Base-by-base conservation (phyloP, 2,113 vertebrate species). In the Myanophis thanlyinensis region DNA sequence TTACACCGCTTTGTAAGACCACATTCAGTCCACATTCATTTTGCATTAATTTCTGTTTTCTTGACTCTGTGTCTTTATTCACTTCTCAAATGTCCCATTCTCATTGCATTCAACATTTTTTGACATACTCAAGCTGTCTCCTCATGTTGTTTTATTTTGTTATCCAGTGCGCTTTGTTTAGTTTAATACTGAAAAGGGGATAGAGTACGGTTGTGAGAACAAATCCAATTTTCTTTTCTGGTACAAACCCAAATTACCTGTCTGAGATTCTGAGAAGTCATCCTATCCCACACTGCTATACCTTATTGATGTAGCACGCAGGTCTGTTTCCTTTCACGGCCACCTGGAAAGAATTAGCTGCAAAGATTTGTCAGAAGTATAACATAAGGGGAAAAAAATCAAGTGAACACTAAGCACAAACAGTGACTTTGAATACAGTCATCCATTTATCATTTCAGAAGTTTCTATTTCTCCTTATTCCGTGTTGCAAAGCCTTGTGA, bases 371-470 rank as follows among this genome's bases (percentile, higher is more conserved):
- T 96, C 95, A 95, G 92, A 92, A 88, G n/a, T 7, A 48, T 92
- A 91, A 90, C 94, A 95, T 90, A 96, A 96, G 94, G n/a, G n/a
- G n/a, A 90, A 94, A 93, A 20, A 95, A 91, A 93, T 94, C 62
- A 95, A 95, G 94, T 67, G 91, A 95, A 96, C 95, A 91, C 93
- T 95, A 95, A 96, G 92, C 51, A 84, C 90, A 54, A 54, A 56
- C 47, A n/a, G 92, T 90, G 93, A 91, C 93, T 56, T 93, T 51
- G 85, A 96, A 96, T 96, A 94, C 94, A 95, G 93, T 93, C 59
- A 40, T 93, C 25, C 89, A 95, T 96, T 96, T 95, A 95, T 96
- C 93, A 95, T 96, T 94, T 94, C 94, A 94, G 92, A 95, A 91
- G 80, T 93, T 95, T 91, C 90, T 90, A 92, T 93, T 0, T 1